Conservation (phyloP, 1,140 invertebrate species). For the Cylas formicarius region DNA sequence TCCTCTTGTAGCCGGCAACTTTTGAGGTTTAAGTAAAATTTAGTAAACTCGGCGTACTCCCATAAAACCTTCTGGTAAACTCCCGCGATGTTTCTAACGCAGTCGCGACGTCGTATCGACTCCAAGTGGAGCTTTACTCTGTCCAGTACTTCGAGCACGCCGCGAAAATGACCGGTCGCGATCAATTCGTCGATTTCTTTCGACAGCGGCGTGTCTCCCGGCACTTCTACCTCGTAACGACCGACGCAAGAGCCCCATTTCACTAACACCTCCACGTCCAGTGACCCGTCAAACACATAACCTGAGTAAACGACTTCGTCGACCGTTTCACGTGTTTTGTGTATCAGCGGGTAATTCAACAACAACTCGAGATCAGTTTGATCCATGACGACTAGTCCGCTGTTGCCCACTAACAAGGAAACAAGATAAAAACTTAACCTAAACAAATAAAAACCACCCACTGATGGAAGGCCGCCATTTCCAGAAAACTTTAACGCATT, state of each 20-base stretch:
- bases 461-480: too few relatives aligned
- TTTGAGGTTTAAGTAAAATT: conserved; percentile 32
- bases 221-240: not conserved
- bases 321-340: conserved; percentile 6
- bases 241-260: too few relatives aligned
- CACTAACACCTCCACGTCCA: too few relatives aligned
- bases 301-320: too few relatives aligned
- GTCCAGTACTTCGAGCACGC: conserved; percentile 16
- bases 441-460: too few relatives aligned
- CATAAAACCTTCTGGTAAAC: conserved; percentile 26
- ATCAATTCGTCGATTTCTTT: conserved; percentile 10
- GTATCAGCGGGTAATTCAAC: conserved; percentile 24
- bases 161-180: not conserved
- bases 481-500: too few relatives aligned
- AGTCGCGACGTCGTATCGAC: conserved; percentile 7
- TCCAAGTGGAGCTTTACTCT: conserved; percentile 8
- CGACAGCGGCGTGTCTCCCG: conserved; percentile 1
- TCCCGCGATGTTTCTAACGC: conserved; percentile 17
- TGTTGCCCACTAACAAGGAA: too few relatives aligned
- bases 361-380: conserved; percentile 17
- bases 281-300: too few relatives aligned
- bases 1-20: conserved; percentile 25
- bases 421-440: too few relatives aligned
- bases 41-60: conserved; percentile 32
- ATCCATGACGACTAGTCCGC: too few relatives aligned